Evolutionary conservation across 2,888 invertebrate genomes (phyloP).

Genomic region (Euproctis similis): DNA sequence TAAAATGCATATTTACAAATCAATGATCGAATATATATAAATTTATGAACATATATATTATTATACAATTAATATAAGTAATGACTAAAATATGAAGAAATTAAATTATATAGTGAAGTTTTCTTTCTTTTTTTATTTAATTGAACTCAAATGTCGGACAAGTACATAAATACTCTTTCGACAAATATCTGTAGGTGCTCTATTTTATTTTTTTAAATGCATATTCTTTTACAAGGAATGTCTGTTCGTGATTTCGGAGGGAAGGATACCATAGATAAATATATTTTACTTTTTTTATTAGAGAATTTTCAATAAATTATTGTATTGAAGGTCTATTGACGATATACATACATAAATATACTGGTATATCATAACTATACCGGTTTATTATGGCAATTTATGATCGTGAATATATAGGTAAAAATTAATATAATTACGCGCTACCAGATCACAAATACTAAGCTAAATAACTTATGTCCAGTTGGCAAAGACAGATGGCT

Average conservation of each 20-base stretch:
- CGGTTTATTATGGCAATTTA: constrained; percentile 66
- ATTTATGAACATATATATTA: too few relatives aligned
- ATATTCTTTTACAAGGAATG: constrained; percentile 31
- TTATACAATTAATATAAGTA: constrained; percentile 73
- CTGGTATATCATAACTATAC: constrained; percentile 48
- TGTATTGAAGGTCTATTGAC: constrained; percentile 29
- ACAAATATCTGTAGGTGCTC: constrained; percentile 28
- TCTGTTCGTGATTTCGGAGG: constrained; percentile 42
- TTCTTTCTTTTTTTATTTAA: too few relatives aligned
- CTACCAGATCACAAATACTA: constrained; percentile 74
- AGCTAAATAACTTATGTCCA: constrained; percentile 64
- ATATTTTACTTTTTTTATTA: constrained; percentile 13
- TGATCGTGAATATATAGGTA: constrained; percentile 59
- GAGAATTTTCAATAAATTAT: constrained; percentile 37
- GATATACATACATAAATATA: constrained; percentile 33
- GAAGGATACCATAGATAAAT: constrained; percentile 33
- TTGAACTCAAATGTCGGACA: constrained; percentile 39
- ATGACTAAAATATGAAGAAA: constrained; percentile 62
- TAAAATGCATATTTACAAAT: constrained; percentile 73
- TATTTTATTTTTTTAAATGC: constrained; percentile 52
- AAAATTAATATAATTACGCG: constrained; percentile 63
- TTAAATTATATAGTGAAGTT: constrained; percentile 47
- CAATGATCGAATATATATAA: constrained; percentile 64
- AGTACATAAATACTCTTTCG: constrained; percentile 37
- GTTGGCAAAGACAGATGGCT: constrained; percentile 74